Conservation (phyloP, 2,797 vertebrate species). For the Picus viridis region DNA sequence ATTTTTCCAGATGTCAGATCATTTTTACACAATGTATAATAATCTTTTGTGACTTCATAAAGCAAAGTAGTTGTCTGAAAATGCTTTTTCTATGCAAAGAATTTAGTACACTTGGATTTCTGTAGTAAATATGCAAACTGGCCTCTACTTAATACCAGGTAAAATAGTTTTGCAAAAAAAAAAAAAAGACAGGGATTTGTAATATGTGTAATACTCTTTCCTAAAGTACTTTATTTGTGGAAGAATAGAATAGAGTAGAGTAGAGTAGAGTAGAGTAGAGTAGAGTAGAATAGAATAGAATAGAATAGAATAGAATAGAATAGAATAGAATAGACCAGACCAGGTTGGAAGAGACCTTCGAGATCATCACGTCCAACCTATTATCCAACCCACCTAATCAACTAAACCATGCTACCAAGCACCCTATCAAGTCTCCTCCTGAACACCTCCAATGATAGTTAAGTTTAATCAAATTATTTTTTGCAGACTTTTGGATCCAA, state of each 20-base stretch:
- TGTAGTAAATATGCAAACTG: not conserved
- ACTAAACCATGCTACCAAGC: too few relatives aligned
- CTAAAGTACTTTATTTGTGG: not conserved
- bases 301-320: too few relatives aligned
- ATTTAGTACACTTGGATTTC: not conserved
- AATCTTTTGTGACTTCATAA: not conserved
- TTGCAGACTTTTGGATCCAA: not conserved
- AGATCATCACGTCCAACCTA: too few relatives aligned
- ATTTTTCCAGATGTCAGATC: not conserved
- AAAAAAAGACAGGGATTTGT: not conserved
- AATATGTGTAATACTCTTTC: not conserved
- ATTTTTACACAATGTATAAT: not conserved
- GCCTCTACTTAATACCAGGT: not conserved
- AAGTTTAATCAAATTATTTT: not conserved
- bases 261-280: too few relatives aligned
- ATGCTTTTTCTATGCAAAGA: not conserved
- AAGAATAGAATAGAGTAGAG: not conserved
- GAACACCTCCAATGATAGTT: not conserved
- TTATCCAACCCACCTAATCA: too few relatives aligned
- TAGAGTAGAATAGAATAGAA: too few relatives aligned
- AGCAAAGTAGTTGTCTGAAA: not conserved
- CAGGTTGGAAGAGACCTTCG: too few relatives aligned
- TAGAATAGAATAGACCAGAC: too few relatives aligned
- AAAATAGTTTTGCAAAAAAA: not conserved
- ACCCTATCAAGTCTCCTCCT: too few relatives aligned